Percentiles rank a stretch among this genome's conserved stretches.
phyloP scores from a whole-genome alignment of 2,888 invertebrate species.

The Tenthredo amoena region DNA sequence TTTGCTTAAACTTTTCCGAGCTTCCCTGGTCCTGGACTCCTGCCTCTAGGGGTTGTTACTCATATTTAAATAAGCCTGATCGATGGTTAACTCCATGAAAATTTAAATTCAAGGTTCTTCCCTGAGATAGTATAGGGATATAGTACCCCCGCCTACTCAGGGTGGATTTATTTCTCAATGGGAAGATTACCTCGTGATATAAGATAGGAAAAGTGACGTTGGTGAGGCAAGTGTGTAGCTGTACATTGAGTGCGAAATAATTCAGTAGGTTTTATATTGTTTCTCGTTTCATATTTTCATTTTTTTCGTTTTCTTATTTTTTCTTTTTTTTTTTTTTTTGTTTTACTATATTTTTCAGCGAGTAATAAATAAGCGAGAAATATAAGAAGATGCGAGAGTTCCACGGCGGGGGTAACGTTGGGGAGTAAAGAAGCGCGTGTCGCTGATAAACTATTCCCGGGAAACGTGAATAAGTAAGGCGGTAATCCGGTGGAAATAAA shows the following conservation, averaged over 20 bases:
- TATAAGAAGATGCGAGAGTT: constrained; percentile 1
- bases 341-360: not conserved
- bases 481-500: constrained; percentile 29
- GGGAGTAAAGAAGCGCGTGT: not conserved
- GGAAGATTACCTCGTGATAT: not conserved
- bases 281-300: not conserved
- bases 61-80: constrained; percentile 12
- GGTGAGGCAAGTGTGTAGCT: not conserved
- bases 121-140: not conserved
- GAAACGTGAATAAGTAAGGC: constrained; percentile 31
- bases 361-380: constrained; percentile 24
- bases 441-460: constrained; percentile 34
- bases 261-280: constrained; percentile 12
- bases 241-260: not conserved
- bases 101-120: not conserved
- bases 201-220: not conserved
- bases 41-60: constrained; percentile 6
- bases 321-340: not conserved
- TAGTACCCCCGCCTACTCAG: not conserved
- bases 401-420: not conserved
- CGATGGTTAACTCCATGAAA: constrained; percentile 9
- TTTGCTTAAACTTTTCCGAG: not conserved
- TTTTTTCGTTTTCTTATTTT: too few relatives aligned
- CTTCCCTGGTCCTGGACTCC: not conserved
- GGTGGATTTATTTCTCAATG: constrained; percentile 10